Percentiles rank a stretch among this genome's conserved stretches.
These are phyloP conservation scores for Muscicapa striata DNA, from an alignment of 2,797 vertebrate genomes.

Conservation along the genomic window DNA sequence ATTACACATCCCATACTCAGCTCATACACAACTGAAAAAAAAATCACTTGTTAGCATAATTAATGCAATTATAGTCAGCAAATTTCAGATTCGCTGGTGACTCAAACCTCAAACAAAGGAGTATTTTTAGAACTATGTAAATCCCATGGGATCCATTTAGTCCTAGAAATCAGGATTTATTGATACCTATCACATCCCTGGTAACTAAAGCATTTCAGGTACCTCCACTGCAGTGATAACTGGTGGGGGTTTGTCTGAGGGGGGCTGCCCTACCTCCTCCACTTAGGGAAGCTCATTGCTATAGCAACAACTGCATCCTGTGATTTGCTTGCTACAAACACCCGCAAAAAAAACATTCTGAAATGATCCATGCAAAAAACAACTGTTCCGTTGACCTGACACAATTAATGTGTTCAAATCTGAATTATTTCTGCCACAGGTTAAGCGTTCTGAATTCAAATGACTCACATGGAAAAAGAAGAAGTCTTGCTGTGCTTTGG, in stretches of 20 bases:
- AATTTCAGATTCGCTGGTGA: slow-evolving; percentile 2
- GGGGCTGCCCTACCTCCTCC: slow-evolving; percentile 24
- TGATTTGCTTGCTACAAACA: slow-evolving; percentile 26
- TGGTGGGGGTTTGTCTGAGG: background rate
- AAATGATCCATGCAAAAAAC: slow-evolving; percentile 15
- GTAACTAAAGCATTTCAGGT: background rate
- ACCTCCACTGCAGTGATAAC: background rate
- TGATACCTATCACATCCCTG: background rate
- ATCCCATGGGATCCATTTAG: background rate
- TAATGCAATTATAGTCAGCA: slow-evolving; percentile 20
- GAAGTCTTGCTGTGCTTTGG: background rate
- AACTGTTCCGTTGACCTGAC: background rate
- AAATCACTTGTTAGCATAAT: background rate
- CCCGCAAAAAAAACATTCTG: background rate
- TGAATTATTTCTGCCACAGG: background rate
- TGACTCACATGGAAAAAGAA: background rate
- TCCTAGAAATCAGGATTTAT: slow-evolving; percentile 22
- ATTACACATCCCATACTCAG: background rate
- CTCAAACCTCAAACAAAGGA: slow-evolving; percentile 14
- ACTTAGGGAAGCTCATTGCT: slow-evolving; percentile 57
- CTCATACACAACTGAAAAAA: background rate
- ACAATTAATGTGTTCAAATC: background rate
- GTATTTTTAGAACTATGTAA: background rate
- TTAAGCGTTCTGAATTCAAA: background rate
- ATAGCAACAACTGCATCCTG: slow-evolving; percentile 66